phyloP scores from a whole-genome alignment of 1,140 invertebrate species.

The Sipha flava region DNA sequence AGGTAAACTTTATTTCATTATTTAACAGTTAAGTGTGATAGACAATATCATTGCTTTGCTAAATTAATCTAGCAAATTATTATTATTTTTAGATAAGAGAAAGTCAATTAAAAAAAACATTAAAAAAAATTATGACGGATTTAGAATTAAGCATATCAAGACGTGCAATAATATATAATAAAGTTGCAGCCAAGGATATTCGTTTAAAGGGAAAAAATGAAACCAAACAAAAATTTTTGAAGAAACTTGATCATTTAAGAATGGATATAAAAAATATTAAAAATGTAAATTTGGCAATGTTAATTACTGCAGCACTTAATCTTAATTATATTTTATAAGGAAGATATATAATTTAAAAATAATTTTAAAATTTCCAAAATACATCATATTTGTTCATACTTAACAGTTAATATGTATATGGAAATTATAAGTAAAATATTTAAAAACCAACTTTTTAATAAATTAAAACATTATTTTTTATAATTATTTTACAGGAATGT shows the following conservation, averaged over 20 bases:
- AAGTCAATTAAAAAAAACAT: constrained; percentile 58
- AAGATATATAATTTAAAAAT: no score
- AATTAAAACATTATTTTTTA: no score
- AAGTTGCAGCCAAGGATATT: constrained; percentile 51
- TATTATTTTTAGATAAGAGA: constrained; percentile 48
- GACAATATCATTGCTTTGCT: no score
- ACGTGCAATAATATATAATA: constrained; percentile 56
- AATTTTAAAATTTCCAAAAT: no score
- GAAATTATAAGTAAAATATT: no score
- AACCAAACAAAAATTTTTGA: constrained; percentile 21
- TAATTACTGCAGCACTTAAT: neutral
- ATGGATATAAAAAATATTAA: constrained; percentile 13
- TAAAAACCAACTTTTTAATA: no score
- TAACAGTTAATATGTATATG: no score
- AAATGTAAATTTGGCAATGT: neutral
- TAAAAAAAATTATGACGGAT: constrained; percentile 65
- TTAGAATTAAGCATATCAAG: constrained; percentile 64
- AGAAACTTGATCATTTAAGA: neutral
- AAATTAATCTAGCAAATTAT: neutral
- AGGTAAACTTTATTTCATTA: no score
- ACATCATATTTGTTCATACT: no score
- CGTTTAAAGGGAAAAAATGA: constrained; percentile 35
- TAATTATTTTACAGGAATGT: neutral
- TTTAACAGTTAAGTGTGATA: no score
- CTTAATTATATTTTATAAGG: neutral